Percentiles rank a stretch among this genome's conserved stretches.
phyloP scores from a whole-genome alignment of 2,888 invertebrate genomes.

The Unio pictorum region DNA sequence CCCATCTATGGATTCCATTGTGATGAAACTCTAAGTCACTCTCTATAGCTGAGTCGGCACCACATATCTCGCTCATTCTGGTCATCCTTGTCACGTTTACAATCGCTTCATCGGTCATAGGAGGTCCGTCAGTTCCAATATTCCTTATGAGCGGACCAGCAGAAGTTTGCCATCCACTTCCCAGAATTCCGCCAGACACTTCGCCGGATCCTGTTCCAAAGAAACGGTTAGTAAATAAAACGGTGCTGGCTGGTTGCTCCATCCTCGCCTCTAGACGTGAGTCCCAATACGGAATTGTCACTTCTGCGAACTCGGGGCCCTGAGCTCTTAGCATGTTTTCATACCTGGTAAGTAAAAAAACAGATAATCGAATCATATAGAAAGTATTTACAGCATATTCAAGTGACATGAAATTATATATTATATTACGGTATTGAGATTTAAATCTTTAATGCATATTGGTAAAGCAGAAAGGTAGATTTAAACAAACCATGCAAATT shows the following conservation, averaged over 20 bases:
- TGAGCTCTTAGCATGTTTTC: slow-evolving; percentile 54
- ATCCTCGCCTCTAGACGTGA: slow-evolving; percentile 40
- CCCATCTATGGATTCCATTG: slow-evolving; percentile 48
- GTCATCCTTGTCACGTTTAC: slow-evolving; percentile 25
- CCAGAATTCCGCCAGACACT: slow-evolving; percentile 47
- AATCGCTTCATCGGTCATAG: slow-evolving; percentile 36
- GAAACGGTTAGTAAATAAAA: slow-evolving; percentile 45
- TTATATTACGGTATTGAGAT: too few relatives aligned
- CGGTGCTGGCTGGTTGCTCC: slow-evolving; percentile 32
- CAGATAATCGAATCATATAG: not conserved
- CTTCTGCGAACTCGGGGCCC: slow-evolving; percentile 36
- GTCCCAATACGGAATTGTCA: slow-evolving; percentile 59
- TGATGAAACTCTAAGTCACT: slow-evolving; percentile 49
- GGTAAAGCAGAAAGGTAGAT: too few relatives aligned
- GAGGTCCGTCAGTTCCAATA: slow-evolving; percentile 44
- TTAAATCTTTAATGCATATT: too few relatives aligned
- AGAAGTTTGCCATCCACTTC: slow-evolving; percentile 40
- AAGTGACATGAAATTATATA: too few relatives aligned
- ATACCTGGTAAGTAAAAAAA: slow-evolving; percentile 34
- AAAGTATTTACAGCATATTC: too few relatives aligned
- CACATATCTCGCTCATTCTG: slow-evolving; percentile 35
- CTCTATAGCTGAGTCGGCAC: slow-evolving; percentile 34
- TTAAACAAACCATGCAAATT: too few relatives aligned
- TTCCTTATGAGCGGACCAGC: slow-evolving; percentile 46
- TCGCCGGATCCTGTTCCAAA: slow-evolving; percentile 47